Evolutionary conservation across 64 coral and sea anemone genomes (phyloP).

Genomic region (Montipora foliosa): DNA sequence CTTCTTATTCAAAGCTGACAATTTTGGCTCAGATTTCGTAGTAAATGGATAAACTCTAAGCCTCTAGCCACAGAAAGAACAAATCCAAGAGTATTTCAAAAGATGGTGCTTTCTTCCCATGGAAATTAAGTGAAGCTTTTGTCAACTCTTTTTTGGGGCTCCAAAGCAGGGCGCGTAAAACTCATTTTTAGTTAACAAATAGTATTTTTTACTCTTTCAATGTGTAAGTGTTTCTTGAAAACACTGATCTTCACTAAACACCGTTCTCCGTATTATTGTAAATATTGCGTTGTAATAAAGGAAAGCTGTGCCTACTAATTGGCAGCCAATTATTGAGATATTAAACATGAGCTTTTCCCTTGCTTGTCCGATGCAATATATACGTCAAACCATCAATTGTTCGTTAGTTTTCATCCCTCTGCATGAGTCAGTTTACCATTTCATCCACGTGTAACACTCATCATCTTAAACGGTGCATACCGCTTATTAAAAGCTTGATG

Average conservation of each 20-base stretch:
- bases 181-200: neutral
- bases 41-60: no score
- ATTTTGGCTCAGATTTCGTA: no score
- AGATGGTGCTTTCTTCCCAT: no score
- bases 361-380: neutral
- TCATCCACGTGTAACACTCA: neutral
- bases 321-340: neutral
- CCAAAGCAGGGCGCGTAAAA: neutral
- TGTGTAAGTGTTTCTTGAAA: neutral
- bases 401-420: neutral
- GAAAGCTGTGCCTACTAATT: neutral
- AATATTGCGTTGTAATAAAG: neutral
- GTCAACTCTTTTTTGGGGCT: no score
- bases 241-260: neutral
- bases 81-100: no score
- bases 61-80: no score
- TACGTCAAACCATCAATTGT: neutral
- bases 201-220: neutral
- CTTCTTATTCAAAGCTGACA: no score
- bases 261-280: neutral
- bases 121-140: no score
- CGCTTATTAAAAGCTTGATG: neutral
- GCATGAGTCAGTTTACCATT: neutral
- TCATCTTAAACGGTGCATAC: neutral
- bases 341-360: neutral